Percentiles rank a stretch among this genome's conserved stretches.
Conservation (phyloP, 2,797 vertebrate species). For the Streptopelia turtur region DNA sequence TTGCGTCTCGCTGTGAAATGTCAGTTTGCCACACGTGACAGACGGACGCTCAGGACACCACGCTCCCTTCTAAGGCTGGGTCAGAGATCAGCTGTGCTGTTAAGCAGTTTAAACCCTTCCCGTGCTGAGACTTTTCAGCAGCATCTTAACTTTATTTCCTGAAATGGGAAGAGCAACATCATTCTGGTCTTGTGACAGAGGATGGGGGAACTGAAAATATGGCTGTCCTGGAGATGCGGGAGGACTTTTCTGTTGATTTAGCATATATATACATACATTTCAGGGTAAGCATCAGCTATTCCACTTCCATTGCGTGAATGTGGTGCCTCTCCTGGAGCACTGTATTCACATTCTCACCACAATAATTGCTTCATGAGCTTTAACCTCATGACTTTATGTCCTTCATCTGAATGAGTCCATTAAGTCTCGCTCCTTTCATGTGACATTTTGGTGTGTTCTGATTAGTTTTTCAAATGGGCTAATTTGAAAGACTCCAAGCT, state of each 20-base stretch:
- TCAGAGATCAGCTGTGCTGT: background rate
- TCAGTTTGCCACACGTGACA: background rate
- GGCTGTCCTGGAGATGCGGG: background rate
- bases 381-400: background rate
- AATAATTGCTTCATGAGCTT: background rate
- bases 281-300: background rate
- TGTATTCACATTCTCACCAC: rapidly evolving
- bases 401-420: background rate
- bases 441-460: background rate
- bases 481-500: background rate
- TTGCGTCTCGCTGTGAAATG: background rate
- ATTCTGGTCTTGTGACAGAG: background rate
- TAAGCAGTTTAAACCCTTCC: background rate
- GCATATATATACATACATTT: background rate
- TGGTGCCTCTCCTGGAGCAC: background rate
- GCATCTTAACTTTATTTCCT: background rate
- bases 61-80: background rate
- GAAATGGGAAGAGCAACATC: background rate
- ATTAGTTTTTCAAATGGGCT: background rate
- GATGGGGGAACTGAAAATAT: background rate
- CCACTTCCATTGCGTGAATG: background rate
- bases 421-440: background rate
- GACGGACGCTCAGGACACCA: background rate
- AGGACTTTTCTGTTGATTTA: background rate
- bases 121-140: background rate